These are phyloP conservation scores for Ferrisia virgata DNA, from an alignment of 2,888 invertebrate species.

Conservation along the genomic window DNA sequence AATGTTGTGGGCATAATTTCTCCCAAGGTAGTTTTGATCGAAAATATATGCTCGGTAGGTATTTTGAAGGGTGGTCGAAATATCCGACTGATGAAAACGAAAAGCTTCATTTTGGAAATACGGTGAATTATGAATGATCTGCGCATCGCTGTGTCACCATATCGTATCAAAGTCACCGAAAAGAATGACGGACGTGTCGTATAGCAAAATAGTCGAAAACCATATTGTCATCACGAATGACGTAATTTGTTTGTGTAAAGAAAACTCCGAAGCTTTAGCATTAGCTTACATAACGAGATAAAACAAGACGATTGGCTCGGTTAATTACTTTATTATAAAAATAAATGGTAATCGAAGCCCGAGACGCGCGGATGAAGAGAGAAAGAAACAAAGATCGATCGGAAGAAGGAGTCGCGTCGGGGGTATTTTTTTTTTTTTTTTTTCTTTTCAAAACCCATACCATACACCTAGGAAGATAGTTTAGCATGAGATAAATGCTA, in stretches of 20 bases:
- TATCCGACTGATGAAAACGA: too few relatives aligned
- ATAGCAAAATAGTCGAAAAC: not conserved
- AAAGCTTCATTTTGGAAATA: too few relatives aligned
- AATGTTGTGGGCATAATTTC: too few relatives aligned
- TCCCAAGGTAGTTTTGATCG: too few relatives aligned
- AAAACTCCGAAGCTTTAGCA: not conserved
- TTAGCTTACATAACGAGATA: conserved; percentile 23
- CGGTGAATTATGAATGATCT: too few relatives aligned
- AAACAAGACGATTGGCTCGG: not conserved
- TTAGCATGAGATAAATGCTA: conserved; percentile 27
- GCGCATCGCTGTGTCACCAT: too few relatives aligned
- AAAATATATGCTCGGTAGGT: too few relatives aligned
- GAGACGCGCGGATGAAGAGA: not conserved
- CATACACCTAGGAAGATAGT: conserved; percentile 13
- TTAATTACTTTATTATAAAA: conserved; percentile 40
- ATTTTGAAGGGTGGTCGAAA: too few relatives aligned
- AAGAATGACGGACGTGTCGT: too few relatives aligned
- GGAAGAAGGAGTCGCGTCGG: too few relatives aligned
- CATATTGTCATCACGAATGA: not conserved
- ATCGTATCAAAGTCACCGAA: too few relatives aligned
- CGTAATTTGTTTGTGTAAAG: not conserved
- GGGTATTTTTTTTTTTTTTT: too few relatives aligned
- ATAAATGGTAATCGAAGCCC: not conserved
- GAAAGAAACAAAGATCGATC: not conserved
- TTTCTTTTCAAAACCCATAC: conserved; percentile 2